A percentile compares a stretch with the other conserved stretches of the same genome.
phyloP scores from a whole-genome alignment of 2,888 invertebrate species.

The Pterostichus niger region DNA sequence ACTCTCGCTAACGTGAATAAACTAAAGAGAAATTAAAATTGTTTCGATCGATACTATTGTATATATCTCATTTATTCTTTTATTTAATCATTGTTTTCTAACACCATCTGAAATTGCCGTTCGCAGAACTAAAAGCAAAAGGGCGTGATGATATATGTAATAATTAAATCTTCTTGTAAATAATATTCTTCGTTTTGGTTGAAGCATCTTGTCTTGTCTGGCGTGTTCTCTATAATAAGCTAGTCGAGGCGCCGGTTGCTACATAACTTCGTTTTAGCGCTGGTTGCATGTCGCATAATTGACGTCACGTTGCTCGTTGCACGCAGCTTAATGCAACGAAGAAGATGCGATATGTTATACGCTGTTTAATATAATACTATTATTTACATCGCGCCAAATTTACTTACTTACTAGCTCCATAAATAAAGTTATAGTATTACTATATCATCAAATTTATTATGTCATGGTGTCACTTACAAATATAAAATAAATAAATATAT shows the following conservation, averaged over 20 bases:
- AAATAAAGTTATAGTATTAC: background rate
- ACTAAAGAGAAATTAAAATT: too few relatives aligned
- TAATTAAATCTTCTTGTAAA: background rate
- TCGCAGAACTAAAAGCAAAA: too few relatives aligned
- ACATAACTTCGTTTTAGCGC: constrained; percentile 24
- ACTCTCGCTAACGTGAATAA: too few relatives aligned
- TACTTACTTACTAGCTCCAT: constrained; percentile 1
- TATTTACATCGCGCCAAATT: constrained; percentile 27
- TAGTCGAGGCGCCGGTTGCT: background rate
- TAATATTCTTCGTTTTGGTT: constrained; percentile 1
- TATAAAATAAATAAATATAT: too few relatives aligned
- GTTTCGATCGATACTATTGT: too few relatives aligned
- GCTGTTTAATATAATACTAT: constrained; percentile 26
- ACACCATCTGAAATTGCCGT: too few relatives aligned
- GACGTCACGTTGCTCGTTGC: constrained; percentile 23
- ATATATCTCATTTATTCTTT: too few relatives aligned
- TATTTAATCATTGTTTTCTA: too few relatives aligned
- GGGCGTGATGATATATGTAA: too few relatives aligned
- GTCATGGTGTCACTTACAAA: too few relatives aligned
- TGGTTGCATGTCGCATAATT: constrained; percentile 49
- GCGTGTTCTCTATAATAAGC: background rate
- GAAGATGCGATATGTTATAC: constrained; percentile 37
- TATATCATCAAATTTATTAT: background rate
- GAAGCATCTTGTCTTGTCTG: background rate
- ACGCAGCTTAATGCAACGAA: constrained; percentile 39